Base-by-base conservation (phyloP, 2,113 vertebrate genomes). In the Nasalis larvatus region DNA sequence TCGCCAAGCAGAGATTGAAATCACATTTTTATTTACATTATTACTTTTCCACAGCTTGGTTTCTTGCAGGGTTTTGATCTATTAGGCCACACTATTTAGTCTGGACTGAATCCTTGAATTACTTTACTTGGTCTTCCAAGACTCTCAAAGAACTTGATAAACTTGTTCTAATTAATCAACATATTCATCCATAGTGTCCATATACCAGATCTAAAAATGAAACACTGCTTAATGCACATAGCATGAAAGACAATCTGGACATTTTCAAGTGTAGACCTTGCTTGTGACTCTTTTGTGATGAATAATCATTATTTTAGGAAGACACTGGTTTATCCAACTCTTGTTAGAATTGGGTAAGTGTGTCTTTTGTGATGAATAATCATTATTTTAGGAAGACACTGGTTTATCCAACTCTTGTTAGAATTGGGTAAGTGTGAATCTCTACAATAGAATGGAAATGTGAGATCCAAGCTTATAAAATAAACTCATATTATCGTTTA, bases 21-120 rank as follows among this genome's bases (percentile, higher is more conserved):
- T 88, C 82, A 73, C 82, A 94, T 96, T 97, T 96, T 96, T 94
- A 96, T 96, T 96, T 91, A 73, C 60, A 76, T 95, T 91, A 95
- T 97, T 91, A 74, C 89, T 96, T 97, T 89, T 96, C 96, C 80
- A 78, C 86, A 96, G 74, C 82, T 97, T 86, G 52, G 32, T 95
- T 87, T 85, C 60, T 87, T 87, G 1, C 25, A 87, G 90, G 21
- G 25, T 83, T 97, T 91, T 95, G 89, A 94, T 82, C 68, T 92
- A 40, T 80, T 47, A 49, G 77, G 81, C 20, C 63, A 71, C 4
- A 30, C 5, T 77, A 30, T 71, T 54, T 81, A 80, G 27, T 89
- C 47, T 86, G 91, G 27, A 86, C 32, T 40, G 89, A 91, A 80
- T 91, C 80, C 82, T 96, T 89, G 58, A 92, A 89, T 92, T 89